Evolutionary conservation across 1,140 invertebrate species (phyloP), one percentile per base, ranked within the genome.

Genomic region (Zaprionus taronus): DNA sequence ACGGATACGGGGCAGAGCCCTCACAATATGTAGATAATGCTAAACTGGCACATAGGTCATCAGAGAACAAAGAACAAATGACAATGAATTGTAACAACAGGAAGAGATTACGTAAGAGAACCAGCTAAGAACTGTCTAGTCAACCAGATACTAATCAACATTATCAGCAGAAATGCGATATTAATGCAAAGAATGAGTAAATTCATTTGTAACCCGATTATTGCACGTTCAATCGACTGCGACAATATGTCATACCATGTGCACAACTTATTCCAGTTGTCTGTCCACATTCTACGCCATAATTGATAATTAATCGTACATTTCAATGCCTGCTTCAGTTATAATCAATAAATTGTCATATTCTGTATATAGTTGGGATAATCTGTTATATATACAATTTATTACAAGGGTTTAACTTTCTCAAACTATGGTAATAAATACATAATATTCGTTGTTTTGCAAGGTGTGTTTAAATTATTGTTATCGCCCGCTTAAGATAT

Each of bases 121-220:
- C 72, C 51, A 56, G 28, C 24, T 49, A 41, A 64, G 36, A 66
- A 57, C 31, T 65, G 34, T 14, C 51, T 44, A 64, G 53, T 64
- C 73, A 66, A 65, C 62, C 51, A 76, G 79, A 79, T 72, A 83
- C 66, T 17, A 61, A 49, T 47, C 31, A 65, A 65, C 72, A 77
- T 72, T 80, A 83, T 80, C 72, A 80, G 72, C 47, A 47, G 14
- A n/a, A 15, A 31, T 70, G 28, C 38, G 34, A 63, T 72, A 77
- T 49, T 49, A 49, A 73, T 47, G n/a, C 41, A 63, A 56, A 67
- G 47, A 41, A 67, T 63, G 60, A 74, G 58, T 38, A 72, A 83
- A 76, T 68, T 51, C 63, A 76, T 78, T 79, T 83, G 80, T 79
- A 83, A 83, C 77, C 72, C 72, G 73, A 83, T 80, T 84, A 83